Percentiles rank a stretch among this genome's conserved stretches.
phyloP scores from a whole-genome alignment of 2,888 invertebrate genomes.

The Halictus quadricinctus region DNA sequence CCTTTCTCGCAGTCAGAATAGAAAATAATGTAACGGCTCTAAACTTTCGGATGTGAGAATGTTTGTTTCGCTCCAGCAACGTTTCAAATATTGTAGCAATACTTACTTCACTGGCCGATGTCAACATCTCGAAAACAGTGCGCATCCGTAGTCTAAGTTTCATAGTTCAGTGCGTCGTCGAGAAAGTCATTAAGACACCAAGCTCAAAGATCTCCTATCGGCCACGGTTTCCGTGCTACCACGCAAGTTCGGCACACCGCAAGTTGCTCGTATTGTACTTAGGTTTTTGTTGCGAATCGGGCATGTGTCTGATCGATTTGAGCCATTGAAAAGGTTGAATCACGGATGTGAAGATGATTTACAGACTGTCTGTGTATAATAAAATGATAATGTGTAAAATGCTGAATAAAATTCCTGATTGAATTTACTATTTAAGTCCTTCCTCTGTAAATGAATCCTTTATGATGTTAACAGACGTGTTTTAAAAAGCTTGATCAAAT shows the following conservation, averaged over 20 bases:
- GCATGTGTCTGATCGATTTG: not conserved
- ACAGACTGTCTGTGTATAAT: no score
- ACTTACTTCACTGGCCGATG: not conserved
- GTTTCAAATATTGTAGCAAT: not conserved
- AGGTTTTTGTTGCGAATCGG: not conserved
- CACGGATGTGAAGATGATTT: no score
- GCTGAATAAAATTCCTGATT: no score
- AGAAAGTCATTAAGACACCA: slow-evolving; percentile 18
- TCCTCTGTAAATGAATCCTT: no score
- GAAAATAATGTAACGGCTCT: not conserved
- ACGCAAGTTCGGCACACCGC: not conserved
- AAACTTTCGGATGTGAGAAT: not conserved
- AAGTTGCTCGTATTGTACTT: slow-evolving; percentile 5
- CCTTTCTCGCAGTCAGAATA: no score
- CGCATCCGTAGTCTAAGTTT: slow-evolving; percentile 11
- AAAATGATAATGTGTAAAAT: no score
- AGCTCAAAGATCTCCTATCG: not conserved
- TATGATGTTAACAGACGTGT: no score
- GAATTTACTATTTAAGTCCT: no score
- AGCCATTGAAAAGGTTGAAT: not conserved
- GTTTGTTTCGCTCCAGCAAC: not conserved
- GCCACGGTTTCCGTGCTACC: not conserved
- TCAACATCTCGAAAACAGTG: not conserved
- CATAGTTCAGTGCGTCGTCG: not conserved
- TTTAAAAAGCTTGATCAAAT: no score